Percentiles rank a stretch among this genome's conserved stretches.
Evolutionary conservation across 92 coral and sea anemone species (phyloP).

Genomic region (Micromussa lordhowensis): DNA sequence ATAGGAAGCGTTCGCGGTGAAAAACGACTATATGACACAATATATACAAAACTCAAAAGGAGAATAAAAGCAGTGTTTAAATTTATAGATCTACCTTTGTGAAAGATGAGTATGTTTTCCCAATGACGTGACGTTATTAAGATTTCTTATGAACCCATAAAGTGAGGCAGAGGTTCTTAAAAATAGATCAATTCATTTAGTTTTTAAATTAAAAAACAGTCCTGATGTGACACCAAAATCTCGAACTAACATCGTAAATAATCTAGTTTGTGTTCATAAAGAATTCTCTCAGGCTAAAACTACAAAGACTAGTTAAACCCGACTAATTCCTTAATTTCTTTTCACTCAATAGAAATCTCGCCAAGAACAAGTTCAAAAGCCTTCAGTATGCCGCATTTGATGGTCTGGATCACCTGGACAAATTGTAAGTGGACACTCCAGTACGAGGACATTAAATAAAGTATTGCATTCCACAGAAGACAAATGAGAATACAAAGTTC

Average conservation of each 20-base stretch:
- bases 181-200: too few species aligned
- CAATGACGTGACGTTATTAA: background rate
- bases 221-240: background rate
- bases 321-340: background rate
- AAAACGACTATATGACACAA: too few species aligned
- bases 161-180: too few species aligned
- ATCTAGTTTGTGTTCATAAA: background rate
- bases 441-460: background rate
- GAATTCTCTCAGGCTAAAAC: background rate
- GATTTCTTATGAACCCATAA: too few species aligned
- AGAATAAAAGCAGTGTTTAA: too few species aligned
- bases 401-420: constrained; percentile 39
- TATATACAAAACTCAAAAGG: background rate
- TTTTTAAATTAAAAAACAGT: too few species aligned
- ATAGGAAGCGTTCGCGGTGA: too few species aligned
- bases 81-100: too few species aligned
- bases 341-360: constrained; percentile 42
- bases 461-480: background rate
- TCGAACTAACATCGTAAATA: background rate
- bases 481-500: too few species aligned
- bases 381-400: constrained; percentile 69
- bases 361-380: constrained; percentile 56
- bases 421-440: constrained; percentile 54
- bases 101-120: too few species aligned
- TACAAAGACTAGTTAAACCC: background rate